phyloP scores from a whole-genome alignment of 2,113 vertebrate species.

The Aix galericulata region DNA sequence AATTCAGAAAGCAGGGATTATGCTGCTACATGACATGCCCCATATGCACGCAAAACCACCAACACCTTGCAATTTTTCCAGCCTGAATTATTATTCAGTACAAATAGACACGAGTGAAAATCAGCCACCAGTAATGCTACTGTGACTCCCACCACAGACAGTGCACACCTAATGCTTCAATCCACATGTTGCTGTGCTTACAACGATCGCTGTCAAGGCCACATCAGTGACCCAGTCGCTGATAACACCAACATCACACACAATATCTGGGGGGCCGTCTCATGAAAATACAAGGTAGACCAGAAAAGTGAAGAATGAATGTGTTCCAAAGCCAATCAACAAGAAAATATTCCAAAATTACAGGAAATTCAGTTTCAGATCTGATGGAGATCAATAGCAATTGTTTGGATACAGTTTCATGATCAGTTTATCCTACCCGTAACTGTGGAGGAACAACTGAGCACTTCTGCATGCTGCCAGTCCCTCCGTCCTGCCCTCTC shows the following conservation, averaged over 20 bases:
- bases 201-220: background rate
- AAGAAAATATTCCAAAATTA: background rate
- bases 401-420: background rate
- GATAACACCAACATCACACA: background rate
- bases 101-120: background rate
- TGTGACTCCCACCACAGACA: background rate
- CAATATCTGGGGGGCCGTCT: background rate
- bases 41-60: background rate
- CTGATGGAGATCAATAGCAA: background rate
- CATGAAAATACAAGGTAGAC: background rate
- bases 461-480: background rate
- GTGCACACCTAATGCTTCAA: background rate
- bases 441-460: background rate
- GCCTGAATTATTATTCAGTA: background rate
- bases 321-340: background rate
- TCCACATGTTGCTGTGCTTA: background rate
- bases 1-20: background rate
- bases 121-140: background rate
- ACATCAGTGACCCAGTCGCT: fast-evolving
- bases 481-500: background rate
- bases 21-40: background rate
- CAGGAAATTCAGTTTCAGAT: background rate
- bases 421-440: background rate
- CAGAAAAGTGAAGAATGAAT: background rate
- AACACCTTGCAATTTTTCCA: background rate